Evolutionary conservation across 1,140 invertebrate species (phyloP), one percentile per base, ranked within the genome.

Genomic region (Trypoxylus dichotomus): DNA sequence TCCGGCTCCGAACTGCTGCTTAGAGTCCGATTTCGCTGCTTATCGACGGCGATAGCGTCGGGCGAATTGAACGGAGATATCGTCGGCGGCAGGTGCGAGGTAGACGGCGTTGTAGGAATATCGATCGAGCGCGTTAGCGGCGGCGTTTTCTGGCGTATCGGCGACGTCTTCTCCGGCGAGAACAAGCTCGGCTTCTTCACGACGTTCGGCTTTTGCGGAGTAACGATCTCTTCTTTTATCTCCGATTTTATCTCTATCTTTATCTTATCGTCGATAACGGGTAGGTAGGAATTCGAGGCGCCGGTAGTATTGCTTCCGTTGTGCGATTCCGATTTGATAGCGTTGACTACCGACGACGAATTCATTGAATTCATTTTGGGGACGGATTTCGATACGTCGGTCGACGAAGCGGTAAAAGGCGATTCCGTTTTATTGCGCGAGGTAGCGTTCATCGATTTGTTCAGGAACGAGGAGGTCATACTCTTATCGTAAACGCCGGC

Each of bases 111-210:
- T 27, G 78, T 77, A 27, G 79, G 82, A 32, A 84, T 81, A 63
- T 83, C 83, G 42, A 83, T 84, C 60, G 83, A 74, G 77, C 79
- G 78, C 82, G 83, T 83, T 11, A 80, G 74, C 0, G 84, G 84
- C 10, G 85, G 83, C 5, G 83, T 85, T 76, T 85, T 87, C 29
- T 15, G 74, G 8, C 21, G 47, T 11, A 8, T 6, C 29, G 72
- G 72, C 74, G 74, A 85, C 81, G 84, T 84, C 81, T 88, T 88
- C 76, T 89, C 88, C 0, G 90, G 90, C 71, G 89, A 90, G 79
- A 91, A 91, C 73, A 86, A 79, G 77, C 84, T 85, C 15, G 85
- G 85, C 76, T 82, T 82, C 71, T 86, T 86, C 10, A 84, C 79
- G 11, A 82, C 74, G 42, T 76, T 77, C 7, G 81, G 81, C n/a